Base-by-base conservation (phyloP, 2,888 invertebrate species). In the Drosophila basisetae region DNA sequence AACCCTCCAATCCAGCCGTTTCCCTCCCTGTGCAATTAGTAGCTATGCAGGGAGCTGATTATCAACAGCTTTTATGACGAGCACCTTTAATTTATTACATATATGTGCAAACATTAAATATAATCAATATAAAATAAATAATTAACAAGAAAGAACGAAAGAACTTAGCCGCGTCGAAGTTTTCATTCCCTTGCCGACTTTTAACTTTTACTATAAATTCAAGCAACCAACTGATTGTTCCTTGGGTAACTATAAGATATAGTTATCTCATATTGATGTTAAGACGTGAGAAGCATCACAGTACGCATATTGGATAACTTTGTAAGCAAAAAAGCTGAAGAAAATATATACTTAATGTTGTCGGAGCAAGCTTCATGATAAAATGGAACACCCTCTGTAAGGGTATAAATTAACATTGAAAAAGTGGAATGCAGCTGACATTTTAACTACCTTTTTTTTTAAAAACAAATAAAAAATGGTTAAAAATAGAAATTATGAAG, bases 101-200 rank as follows among this genome's bases (percentile, higher is more conserved):
- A 25, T 47, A 1, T 47, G 47, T 9, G 47, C 25, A 47, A 47
- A 47, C 25, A 47, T 47, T 2, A 47, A 47, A 47, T 47, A 47
- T 25, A 47, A 47, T 47, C 47, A 47, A 47, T 47, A 25, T 47
- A 47, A 47, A 47, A 47, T 47, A 47, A 47, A 47, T 16, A 47
- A 47, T 25, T 47, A 47, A 47, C 25, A 25, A 25, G 25, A 47
- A 47, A 4, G 4, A 47, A 1, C 4, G 4, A n/a, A n/a, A n/a
- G n/a, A 47, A 16, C 13, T 47, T 47, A 4, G 25, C 4, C 16
- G 16, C 16, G 9, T 16, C 47, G 25, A 25, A 16, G 25, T 16
- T 16, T 25, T 1, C 2, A 47, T 25, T 16, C 47, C 7, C 47
- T 47, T 47, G 25, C 16, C 16, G 16, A 25, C n/a, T 22, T n/a